Evolutionary conservation across 2,113 vertebrate genomes (phyloP).

Genomic region (Stictonetta naevosa): DNA sequence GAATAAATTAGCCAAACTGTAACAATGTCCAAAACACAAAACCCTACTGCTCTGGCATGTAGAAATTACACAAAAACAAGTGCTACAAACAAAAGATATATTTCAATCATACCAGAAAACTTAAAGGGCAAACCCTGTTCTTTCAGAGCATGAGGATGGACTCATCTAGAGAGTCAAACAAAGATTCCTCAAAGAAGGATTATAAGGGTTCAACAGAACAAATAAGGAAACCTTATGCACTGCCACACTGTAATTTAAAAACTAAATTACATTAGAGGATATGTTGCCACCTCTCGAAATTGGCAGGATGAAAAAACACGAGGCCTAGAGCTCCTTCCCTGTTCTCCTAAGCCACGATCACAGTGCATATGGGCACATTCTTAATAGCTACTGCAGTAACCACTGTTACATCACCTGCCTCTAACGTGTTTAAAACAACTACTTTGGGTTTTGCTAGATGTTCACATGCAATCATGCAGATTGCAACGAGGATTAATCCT

Average conservation of each 20-base stretch:
- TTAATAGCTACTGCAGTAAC: not conserved
- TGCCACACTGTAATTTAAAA: not conserved
- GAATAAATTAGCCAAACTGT: conserved; percentile 5
- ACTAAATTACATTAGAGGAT: not conserved
- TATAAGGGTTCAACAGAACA: not conserved
- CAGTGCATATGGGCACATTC: not conserved
- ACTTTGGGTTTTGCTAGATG: not conserved
- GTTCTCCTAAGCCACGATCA: not conserved
- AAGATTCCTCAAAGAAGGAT: not conserved
- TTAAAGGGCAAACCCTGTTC: not conserved
- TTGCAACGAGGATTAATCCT: not conserved
- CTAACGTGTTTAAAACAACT: not conserved
- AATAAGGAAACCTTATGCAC: not conserved
- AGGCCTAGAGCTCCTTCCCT: not conserved
- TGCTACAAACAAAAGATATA: not conserved
- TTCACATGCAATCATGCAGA: not conserved
- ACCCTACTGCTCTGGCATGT: not conserved
- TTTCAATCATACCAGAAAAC: not conserved
- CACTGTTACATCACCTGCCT: not conserved
- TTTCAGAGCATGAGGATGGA: not conserved
- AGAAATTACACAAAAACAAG: not conserved
- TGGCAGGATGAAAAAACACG: not conserved
- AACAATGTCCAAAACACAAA: not conserved
- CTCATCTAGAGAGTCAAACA: not conserved
- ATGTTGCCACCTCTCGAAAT: not conserved